These are phyloP conservation scores for Channa striata DNA, from an alignment of 2,797 vertebrate genomes.

Conservation along the genomic window DNA sequence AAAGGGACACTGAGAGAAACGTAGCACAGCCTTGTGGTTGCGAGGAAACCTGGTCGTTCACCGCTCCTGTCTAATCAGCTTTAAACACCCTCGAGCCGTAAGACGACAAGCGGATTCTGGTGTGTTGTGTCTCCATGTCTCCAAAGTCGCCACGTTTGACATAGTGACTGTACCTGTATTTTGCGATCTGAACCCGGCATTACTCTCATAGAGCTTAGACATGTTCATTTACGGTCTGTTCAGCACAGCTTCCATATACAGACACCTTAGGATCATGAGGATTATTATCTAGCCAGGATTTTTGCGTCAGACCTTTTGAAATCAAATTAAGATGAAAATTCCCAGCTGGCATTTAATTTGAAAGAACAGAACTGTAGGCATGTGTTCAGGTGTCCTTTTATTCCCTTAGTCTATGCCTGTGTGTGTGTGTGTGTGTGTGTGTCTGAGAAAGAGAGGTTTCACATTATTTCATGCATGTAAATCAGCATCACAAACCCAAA, in stretches of 20 bases:
- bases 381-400: background rate
- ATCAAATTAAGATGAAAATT: no score
- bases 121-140: no score
- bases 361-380: no score
- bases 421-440: slow-evolving; percentile 23
- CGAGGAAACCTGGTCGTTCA: no score
- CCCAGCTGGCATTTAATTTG: no score
- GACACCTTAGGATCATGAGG: background rate
- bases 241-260: background rate
- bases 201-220: no score
- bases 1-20: no score
- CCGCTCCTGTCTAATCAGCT: no score
- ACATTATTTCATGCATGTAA: slow-evolving; percentile 29
- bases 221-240: background rate
- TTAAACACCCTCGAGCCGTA: no score
- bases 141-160: background rate
- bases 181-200: background rate
- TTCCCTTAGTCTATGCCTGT: background rate
- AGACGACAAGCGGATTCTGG: no score
- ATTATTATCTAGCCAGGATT: background rate
- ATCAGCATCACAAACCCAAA: slow-evolving; percentile 13
- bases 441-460: background rate
- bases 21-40: no score
- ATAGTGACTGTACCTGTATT: background rate
- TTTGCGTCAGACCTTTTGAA: background rate